These are phyloP conservation scores for Pycnonotus jocosus DNA, from an alignment of 2,113 vertebrate genomes.

Conservation along the genomic window DNA sequence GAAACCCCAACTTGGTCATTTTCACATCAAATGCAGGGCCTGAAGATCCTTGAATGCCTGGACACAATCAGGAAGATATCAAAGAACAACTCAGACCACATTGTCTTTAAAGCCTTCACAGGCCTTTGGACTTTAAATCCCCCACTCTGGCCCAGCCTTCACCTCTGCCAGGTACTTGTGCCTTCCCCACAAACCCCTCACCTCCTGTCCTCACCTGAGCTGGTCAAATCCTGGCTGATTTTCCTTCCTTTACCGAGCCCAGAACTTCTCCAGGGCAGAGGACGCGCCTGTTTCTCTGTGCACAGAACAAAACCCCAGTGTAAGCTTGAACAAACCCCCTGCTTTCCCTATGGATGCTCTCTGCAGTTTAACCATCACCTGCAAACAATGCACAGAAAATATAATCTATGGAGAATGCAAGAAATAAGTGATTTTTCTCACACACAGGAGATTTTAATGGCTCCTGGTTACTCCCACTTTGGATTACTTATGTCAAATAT, in stretches of 20 bases:
- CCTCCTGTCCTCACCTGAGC: not conserved
- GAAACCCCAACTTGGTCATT: slow-evolving; percentile 95
- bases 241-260: not conserved
- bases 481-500: not conserved
- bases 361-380: not conserved
- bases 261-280: not conserved
- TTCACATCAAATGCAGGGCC: slow-evolving; percentile 63
- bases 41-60: slow-evolving; percentile 66
- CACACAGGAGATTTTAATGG: accelerated
- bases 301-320: not conserved
- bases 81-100: not conserved
- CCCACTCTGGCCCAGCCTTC: not conserved
- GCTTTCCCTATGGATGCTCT: no score
- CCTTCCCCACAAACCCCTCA: no score
- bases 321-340: not conserved
- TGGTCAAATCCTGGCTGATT: not conserved
- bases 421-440: no score
- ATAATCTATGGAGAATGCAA: accelerated
- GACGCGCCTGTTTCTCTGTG: not conserved
- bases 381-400: accelerated
- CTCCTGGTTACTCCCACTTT: not conserved
- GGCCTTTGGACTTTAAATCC: not conserved
- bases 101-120: accelerated
- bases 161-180: accelerated
- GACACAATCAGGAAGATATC: not conserved